Evolutionary conservation across 2,888 invertebrate species (phyloP).

Genomic region (Chydorus sphaericus): DNA sequence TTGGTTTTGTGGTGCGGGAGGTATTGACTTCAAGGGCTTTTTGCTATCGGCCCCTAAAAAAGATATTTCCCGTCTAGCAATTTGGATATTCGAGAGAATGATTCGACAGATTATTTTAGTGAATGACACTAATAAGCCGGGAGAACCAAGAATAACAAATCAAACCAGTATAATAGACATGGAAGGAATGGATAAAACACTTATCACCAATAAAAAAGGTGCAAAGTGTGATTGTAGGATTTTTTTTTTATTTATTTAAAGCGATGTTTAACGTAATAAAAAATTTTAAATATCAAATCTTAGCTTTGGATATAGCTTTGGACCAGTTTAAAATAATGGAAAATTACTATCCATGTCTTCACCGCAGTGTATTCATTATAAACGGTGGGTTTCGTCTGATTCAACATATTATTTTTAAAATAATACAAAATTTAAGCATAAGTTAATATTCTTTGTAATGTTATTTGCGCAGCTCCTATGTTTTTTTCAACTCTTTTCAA

Average conservation of each 20-base stretch:
- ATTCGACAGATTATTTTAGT: neutral
- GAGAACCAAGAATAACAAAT: neutral
- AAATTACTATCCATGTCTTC: slow-evolving; percentile 34
- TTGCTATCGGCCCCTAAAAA: neutral
- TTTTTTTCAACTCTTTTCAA: slow-evolving; percentile 32
- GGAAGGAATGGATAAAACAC: neutral
- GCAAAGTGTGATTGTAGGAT: neutral
- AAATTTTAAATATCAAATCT: too few species aligned
- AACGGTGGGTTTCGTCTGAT: slow-evolving; percentile 25
- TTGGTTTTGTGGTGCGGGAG: slow-evolving; percentile 62
- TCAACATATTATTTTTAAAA: slow-evolving; percentile 6
- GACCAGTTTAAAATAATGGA: slow-evolving; percentile 27
- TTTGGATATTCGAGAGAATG: neutral
- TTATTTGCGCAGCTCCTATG: slow-evolving; percentile 31
- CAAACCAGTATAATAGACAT: neutral
- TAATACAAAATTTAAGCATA: too few species aligned
- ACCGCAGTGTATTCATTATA: slow-evolving; percentile 30
- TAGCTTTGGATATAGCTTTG: neutral
- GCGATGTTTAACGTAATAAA: too few species aligned
- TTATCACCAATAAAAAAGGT: neutral
- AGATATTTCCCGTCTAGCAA: slow-evolving; percentile 24
- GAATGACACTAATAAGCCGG: slow-evolving; percentile 11
- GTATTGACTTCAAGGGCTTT: slow-evolving; percentile 40
- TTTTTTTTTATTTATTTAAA: too few species aligned
- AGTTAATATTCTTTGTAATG: too few species aligned